A percentile compares a stretch with the other conserved stretches of the same genome.
phyloP scores from a whole-genome alignment of 2,113 vertebrate genomes.

The Hippocampus barbouri region DNA sequence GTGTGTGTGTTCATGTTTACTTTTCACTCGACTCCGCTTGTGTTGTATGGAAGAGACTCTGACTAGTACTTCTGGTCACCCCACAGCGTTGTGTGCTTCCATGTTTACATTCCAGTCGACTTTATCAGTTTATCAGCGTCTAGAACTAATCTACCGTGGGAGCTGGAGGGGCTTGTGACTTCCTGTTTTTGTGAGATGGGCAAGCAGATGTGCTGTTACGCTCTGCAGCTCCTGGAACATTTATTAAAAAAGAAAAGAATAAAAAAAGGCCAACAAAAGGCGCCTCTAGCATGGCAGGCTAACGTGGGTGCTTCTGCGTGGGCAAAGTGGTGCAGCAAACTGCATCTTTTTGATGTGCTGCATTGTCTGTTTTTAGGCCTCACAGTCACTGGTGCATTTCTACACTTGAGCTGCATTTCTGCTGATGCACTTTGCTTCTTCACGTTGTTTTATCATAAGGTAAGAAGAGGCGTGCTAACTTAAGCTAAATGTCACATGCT shows the following conservation, averaged over 20 bases:
- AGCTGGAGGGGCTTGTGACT: conserved; percentile 44
- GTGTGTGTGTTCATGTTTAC: no score
- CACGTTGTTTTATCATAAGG: no score
- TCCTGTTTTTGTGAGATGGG: conserved; percentile 62
- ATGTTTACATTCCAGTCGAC: background rate
- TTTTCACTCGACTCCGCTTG: no score
- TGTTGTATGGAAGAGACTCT: no score
- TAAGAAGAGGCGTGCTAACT: no score
- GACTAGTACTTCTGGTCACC: background rate
- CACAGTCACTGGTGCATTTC: background rate
- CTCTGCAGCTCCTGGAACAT: conserved; percentile 18
- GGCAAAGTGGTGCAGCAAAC: background rate
- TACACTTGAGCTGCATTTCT: background rate
- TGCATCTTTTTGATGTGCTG: conserved; percentile 32
- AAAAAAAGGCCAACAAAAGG: no score
- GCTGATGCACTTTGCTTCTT: no score
- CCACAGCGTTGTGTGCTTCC: background rate
- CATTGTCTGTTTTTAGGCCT: conserved; percentile 37
- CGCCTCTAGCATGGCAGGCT: background rate
- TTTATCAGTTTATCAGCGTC: background rate
- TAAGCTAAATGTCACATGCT: no score
- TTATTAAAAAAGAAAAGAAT: background rate
- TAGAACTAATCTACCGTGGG: background rate
- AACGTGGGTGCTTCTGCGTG: conserved; percentile 19
- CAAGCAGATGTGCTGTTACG: conserved; percentile 47